Conservation (phyloP, 2,888 invertebrate species). For the Caenorhabditis sp. region DNA sequence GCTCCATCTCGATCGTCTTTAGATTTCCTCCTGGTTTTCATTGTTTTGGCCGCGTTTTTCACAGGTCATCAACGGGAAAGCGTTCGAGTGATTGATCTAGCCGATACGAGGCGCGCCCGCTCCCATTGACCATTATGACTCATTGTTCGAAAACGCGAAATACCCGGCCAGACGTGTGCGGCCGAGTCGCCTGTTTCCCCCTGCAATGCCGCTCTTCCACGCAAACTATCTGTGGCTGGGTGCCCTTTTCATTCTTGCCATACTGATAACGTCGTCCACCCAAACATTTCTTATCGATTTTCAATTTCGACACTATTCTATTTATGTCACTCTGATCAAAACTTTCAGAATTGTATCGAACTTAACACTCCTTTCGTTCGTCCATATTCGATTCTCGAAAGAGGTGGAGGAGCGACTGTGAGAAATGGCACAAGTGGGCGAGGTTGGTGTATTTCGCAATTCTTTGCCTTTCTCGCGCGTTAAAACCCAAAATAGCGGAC, state of each 20-base stretch:
- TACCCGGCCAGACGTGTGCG: slow-evolving; percentile 1
- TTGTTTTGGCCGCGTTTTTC: slow-evolving; percentile 38
- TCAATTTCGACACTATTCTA: too few relatives aligned
- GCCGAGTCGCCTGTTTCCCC: background rate
- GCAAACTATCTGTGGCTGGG: slow-evolving; percentile 16
- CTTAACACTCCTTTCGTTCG: background rate
- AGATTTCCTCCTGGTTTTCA: slow-evolving; percentile 18
- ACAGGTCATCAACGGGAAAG: slow-evolving; percentile 35
- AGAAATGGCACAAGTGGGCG: slow-evolving; percentile 45
- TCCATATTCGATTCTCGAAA: slow-evolving; percentile 8
- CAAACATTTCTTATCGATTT: slow-evolving; percentile 48
- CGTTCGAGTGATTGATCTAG: slow-evolving; percentile 50
- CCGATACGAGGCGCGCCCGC: slow-evolving; percentile 44
- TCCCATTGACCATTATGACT: slow-evolving; percentile 41
- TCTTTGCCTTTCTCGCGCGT: too few relatives aligned
- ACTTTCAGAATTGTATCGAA: slow-evolving; percentile 39
- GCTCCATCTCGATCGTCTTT: slow-evolving; percentile 6
- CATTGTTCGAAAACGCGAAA: slow-evolving; percentile 41
- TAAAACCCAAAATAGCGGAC: too few relatives aligned
- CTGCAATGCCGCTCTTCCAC: slow-evolving; percentile 21
- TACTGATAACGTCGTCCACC: slow-evolving; percentile 25
- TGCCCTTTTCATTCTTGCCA: slow-evolving; percentile 9
- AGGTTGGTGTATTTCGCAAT: slow-evolving; percentile 32
- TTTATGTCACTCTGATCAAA: background rate
- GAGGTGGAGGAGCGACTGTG: slow-evolving; percentile 8